Conservation (phyloP, 2,888 invertebrate genomes). For the Ecdyonurus torrentis region DNA sequence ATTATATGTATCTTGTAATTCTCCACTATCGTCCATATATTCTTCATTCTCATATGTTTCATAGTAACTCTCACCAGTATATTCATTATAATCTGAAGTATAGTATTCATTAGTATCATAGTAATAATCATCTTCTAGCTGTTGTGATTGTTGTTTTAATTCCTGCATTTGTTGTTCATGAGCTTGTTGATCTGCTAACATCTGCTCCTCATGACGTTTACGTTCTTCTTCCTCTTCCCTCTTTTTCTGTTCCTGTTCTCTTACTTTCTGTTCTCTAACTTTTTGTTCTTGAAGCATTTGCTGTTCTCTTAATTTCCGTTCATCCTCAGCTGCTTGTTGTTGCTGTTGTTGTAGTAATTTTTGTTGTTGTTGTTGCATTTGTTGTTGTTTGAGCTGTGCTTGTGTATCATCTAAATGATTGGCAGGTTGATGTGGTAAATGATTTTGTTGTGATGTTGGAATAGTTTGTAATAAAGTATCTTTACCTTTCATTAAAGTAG, state of each 20-base stretch:
- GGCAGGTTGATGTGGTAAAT: neutral
- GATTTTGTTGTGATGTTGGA: neutral
- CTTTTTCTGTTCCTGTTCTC: neutral
- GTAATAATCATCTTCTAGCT: constrained; percentile 12
- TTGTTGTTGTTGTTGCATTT: constrained; percentile 15
- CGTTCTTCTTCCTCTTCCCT: too few relatives aligned
- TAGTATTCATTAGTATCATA: constrained; percentile 8
- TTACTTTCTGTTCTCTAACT: neutral
- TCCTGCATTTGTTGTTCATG: constrained; percentile 15
- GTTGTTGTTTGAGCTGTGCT: constrained; percentile 14
- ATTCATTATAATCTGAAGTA: too few relatives aligned
- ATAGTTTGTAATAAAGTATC: too few relatives aligned
- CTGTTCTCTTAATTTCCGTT: neutral
- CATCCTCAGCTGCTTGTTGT: neutral
- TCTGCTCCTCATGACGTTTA: constrained; percentile 12
- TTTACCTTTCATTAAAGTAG: neutral
- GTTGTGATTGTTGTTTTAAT: constrained; percentile 13
- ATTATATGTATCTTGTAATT: neutral
- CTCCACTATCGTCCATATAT: neutral
- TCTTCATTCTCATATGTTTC: neutral
- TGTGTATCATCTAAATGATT: constrained; percentile 11
- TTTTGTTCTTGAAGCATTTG: constrained; percentile 13
- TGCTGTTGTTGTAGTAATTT: neutral
- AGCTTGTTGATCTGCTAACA: constrained; percentile 14
- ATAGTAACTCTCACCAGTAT: constrained; percentile 5